Evolutionary conservation across 2,888 invertebrate species (phyloP).

Genomic region (Metopia argyrocephala): DNA sequence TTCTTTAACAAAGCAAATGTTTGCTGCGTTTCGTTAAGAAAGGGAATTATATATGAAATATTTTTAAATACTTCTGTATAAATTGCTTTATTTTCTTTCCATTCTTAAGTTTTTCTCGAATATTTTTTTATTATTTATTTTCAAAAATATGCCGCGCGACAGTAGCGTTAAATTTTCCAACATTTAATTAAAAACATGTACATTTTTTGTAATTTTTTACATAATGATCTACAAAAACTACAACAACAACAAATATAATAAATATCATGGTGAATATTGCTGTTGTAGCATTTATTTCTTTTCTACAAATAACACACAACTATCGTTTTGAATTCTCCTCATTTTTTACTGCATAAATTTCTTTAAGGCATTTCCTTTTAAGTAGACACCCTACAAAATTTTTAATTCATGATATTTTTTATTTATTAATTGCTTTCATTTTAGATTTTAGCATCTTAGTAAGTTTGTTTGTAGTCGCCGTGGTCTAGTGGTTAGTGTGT

Average conservation of each 20-base stretch:
- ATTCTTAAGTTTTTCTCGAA: neutral
- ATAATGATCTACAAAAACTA: constrained; percentile 59
- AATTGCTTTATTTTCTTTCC: neutral
- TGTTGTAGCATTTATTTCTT: constrained; percentile 28
- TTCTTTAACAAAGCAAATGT: constrained; percentile 14
- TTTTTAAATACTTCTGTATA: neutral
- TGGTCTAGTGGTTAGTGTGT: too few species aligned
- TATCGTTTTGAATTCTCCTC: constrained; percentile 8
- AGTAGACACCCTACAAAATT: too few species aligned
- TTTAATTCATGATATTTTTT: too few species aligned
- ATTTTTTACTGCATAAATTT: neutral
- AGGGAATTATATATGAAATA: constrained; percentile 25
- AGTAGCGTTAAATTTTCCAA: constrained; percentile 73
- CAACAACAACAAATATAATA: constrained; percentile 43
- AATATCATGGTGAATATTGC: constrained; percentile 51
- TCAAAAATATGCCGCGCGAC: constrained; percentile 53
- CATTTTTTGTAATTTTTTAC: constrained; percentile 63
- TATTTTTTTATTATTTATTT: constrained; percentile 26
- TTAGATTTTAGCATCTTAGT: too few species aligned
- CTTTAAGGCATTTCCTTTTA: too few species aligned
- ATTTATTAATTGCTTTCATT: too few species aligned
- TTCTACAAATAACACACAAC: constrained; percentile 39
- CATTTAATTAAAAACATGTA: constrained; percentile 76
- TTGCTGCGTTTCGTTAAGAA: constrained; percentile 33
- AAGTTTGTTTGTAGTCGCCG: too few species aligned